Conservation (phyloP, 2,888 invertebrate genomes). For the Junonia oenone region DNA sequence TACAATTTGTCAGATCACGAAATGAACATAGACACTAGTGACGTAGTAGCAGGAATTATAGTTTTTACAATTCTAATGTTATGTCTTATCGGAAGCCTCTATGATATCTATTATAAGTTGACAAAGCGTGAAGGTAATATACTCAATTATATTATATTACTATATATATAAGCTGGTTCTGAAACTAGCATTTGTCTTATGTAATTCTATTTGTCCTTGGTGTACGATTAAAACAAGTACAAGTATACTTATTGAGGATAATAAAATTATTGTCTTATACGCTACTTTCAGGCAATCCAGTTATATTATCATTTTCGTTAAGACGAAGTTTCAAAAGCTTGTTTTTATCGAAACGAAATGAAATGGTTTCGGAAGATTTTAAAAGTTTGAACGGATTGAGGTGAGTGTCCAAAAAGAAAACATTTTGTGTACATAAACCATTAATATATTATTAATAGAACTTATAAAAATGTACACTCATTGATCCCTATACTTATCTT, state of each 20-base stretch:
- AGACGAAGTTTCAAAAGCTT: conserved; percentile 29
- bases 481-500: too few relatives aligned
- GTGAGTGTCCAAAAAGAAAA: conserved; percentile 26
- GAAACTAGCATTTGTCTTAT: too few relatives aligned
- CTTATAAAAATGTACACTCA: too few relatives aligned
- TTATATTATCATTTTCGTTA: conserved; percentile 37
- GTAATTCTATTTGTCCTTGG: too few relatives aligned
- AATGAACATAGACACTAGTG: conserved; percentile 39
- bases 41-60: conserved; percentile 44
- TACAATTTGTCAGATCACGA: conserved; percentile 30
- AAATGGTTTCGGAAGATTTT: conserved; percentile 23
- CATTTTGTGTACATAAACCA: too few relatives aligned
- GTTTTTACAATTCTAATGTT: conserved; percentile 42
- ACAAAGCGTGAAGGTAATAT: background rate
- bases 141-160: background rate
- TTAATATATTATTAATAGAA: too few relatives aligned
- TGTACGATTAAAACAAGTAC: too few relatives aligned
- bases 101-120: conserved; percentile 24
- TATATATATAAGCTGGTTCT: too few relatives aligned
- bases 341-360: conserved; percentile 3
- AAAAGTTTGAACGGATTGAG: conserved; percentile 36
- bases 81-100: conserved; percentile 50
- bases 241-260: background rate
- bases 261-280: background rate
- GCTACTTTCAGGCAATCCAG: background rate